These are phyloP conservation scores for Harpalus rubripes DNA, from an alignment of 2,888 invertebrate genomes.

Conservation along the genomic window DNA sequence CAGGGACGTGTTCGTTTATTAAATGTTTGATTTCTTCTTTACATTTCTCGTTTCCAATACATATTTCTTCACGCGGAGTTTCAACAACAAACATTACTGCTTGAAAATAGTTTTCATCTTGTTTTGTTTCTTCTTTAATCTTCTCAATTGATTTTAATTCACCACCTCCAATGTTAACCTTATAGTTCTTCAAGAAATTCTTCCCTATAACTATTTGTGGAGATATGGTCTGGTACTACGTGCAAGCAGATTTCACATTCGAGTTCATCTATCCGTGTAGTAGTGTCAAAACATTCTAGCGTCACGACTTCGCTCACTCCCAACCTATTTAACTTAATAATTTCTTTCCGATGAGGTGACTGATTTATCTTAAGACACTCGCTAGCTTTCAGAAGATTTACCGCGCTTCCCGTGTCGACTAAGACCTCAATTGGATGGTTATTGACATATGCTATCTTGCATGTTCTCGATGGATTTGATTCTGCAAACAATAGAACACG, in stretches of 20 bases:
- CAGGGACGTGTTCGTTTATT: too few relatives aligned
- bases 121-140: too few relatives aligned
- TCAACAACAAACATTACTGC: too few relatives aligned
- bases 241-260: conserved; percentile 44
- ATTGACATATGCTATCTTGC: too few relatives aligned
- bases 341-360: conserved; percentile 26
- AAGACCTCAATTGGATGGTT: conserved; percentile 49
- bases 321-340: conserved; percentile 53
- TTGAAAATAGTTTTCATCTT: too few relatives aligned
- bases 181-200: too few relatives aligned
- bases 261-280: conserved; percentile 18
- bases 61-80: too few relatives aligned
- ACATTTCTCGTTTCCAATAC: too few relatives aligned
- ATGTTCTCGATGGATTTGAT: neutral
- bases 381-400: conserved; percentile 44
- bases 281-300: conserved; percentile 46
- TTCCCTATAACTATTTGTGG: too few relatives aligned
- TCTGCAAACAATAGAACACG: neutral
- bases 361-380: conserved; percentile 14
- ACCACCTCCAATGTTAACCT: too few relatives aligned
- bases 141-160: too few relatives aligned
- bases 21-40: too few relatives aligned
- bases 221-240: conserved; percentile 62
- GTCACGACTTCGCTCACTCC: conserved; percentile 47
- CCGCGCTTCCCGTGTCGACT: conserved; percentile 66